These are phyloP conservation scores for Hozukius guyotensis DNA, from an alignment of 2,797 vertebrate genomes.

Conservation along the genomic window DNA sequence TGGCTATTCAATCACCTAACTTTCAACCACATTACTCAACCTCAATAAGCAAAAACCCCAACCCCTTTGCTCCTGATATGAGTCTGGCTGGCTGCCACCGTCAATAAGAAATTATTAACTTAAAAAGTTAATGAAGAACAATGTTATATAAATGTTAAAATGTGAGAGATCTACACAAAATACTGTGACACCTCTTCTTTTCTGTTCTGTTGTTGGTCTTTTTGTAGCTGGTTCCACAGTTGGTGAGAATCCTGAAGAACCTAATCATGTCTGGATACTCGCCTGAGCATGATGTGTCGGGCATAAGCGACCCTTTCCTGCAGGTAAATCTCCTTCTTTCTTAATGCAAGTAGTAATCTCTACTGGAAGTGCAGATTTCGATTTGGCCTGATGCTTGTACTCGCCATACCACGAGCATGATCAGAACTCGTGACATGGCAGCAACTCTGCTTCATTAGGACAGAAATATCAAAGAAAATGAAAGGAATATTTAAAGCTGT, in stretches of 20 bases:
- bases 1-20: neutral
- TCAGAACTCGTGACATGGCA: neutral
- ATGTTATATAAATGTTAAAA: neutral
- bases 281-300: constrained; percentile 98
- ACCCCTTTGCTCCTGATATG: constrained; percentile 14
- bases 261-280: constrained; percentile 99
- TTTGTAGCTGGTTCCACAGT: constrained; percentile 95
- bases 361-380: accelerated
- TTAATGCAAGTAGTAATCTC: neutral
- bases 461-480: neutral
- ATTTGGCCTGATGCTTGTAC: neutral
- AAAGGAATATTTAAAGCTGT: neutral
- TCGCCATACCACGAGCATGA: neutral
- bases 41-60: neutral
- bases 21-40: constrained; percentile 4
- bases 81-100: constrained; percentile 22
- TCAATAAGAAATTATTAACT: neutral
- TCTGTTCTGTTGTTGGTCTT: constrained; percentile 62
- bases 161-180: constrained; percentile 21
- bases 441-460: neutral
- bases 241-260: constrained; percentile 99
- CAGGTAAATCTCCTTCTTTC: constrained; percentile 84
- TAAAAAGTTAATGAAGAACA: neutral
- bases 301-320: constrained; percentile 99
- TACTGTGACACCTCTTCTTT: constrained; percentile 47